Conservation (phyloP, 2,797 vertebrate species). For the Anguilla megastoma region DNA sequence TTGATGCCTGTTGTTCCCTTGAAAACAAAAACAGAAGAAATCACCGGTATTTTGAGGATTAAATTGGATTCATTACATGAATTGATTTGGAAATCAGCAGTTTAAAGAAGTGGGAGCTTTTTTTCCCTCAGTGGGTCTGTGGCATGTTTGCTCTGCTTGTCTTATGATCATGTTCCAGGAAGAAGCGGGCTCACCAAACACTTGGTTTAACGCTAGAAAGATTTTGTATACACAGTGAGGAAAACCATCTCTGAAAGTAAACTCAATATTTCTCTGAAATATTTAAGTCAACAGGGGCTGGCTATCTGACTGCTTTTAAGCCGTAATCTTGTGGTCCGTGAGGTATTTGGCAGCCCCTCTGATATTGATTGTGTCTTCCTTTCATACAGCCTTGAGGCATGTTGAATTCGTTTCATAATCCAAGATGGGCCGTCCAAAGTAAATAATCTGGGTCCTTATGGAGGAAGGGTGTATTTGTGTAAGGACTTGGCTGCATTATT, state of each 20-base stretch:
- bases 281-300: conserved; percentile 17
- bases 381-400: conserved; percentile 24
- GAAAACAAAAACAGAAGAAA: background rate
- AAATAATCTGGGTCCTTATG: conserved; percentile 30
- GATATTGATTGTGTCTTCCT: conserved; percentile 1
- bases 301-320: conserved; percentile 1
- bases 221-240: background rate
- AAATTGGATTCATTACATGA: background rate
- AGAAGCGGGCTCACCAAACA: background rate
- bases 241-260: background rate
- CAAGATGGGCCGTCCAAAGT: conserved; percentile 38
- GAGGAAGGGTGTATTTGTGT: conserved; percentile 48
- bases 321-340: conserved; percentile 2
- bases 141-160: background rate
- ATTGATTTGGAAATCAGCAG: background rate
- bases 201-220: background rate
- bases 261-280: conserved; percentile 13
- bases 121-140: background rate
- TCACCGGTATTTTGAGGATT: conserved; percentile 2
- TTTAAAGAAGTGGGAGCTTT: background rate
- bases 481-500: conserved; percentile 31
- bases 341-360: conserved; percentile 25
- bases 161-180: background rate
- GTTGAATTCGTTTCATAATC: conserved; percentile 39
- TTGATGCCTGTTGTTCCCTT: background rate